Base-by-base conservation (phyloP, 2,888 invertebrate genomes). In the Autographa pulchrina region DNA sequence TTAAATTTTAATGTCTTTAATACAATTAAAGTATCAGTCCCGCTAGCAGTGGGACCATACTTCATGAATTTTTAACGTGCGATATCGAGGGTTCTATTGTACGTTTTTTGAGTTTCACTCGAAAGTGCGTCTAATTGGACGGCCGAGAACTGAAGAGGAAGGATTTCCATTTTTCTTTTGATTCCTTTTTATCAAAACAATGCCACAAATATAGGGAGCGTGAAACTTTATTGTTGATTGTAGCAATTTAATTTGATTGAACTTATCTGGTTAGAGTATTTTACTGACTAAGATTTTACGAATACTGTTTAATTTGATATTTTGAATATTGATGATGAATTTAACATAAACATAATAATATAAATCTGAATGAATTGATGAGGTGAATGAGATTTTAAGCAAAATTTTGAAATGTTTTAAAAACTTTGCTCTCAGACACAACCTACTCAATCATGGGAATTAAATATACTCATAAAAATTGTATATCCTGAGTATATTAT, bases 111-210 rank as follows among this genome's bases (percentile, higher is more conserved):
- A 90, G 82, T 88, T 91, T 87, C 88, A 85, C 88, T 85, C 73
- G 82, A 88, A 89, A 89, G 88, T 90, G 86, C 88, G 88, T 92
- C 91, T 94, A 93, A 94, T 94, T 93, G 93, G 93, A 92, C 82
- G 87, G 89, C 82, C 86, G 85, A 85, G 85, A 87, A 87, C 84
- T 86, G 85, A 85, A 76, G 81, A 84, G 83, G 86, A 88, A 89
- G 86, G 85, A 87, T 88, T 88, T 86, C 80, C 83, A 85, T 86
- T 88, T 81, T 80, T 76, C 75, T 75, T 74, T 81, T 77, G 78
- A 70, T 80, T 77, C 64, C 65, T 77, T 78, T 84, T 81, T 74
- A 75, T 78, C 73, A 72, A 80, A 82, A 82, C 79, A 84, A 84
- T 76, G 61, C 64, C 25, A 70, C 64, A 72, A 66, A 74, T 61